Percentiles rank a stretch among this genome's conserved stretches.
Evolutionary conservation across 2,888 invertebrate genomes (phyloP).

Genomic region (Troides aeacus): DNA sequence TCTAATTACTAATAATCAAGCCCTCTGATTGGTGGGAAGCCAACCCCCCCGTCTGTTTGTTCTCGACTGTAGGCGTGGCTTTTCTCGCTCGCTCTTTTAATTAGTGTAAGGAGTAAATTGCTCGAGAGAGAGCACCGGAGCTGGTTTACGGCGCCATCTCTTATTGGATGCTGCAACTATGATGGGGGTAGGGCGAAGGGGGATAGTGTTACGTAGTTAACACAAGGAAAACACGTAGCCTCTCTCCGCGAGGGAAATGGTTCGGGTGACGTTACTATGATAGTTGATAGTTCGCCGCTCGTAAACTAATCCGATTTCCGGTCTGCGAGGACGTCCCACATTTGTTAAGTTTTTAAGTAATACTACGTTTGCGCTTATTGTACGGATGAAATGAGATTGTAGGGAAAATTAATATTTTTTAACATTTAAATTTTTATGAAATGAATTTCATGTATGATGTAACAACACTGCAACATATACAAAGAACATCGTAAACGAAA

Average conservation of each 20-base stretch:
- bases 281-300: slow-evolving; percentile 55
- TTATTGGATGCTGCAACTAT: slow-evolving; percentile 74
- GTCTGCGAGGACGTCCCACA: slow-evolving; percentile 39
- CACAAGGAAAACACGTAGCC: slow-evolving; percentile 76
- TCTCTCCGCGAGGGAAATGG: slow-evolving; percentile 72
- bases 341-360: slow-evolving; percentile 8
- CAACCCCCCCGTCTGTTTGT: slow-evolving; percentile 75
- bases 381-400: not conserved
- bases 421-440: too few relatives aligned
- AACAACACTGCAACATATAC: too few relatives aligned
- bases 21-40: slow-evolving; percentile 64
- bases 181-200: slow-evolving; percentile 55
- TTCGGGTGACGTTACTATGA: slow-evolving; percentile 67
- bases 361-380: not conserved
- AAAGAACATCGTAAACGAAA: not conserved
- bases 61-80: slow-evolving; percentile 72
- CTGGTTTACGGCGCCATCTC: slow-evolving; percentile 75
- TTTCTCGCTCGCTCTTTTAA: slow-evolving; percentile 78
- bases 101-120: slow-evolving; percentile 81
- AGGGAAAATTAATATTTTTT: too few relatives aligned
- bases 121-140: slow-evolving; percentile 68
- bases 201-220: slow-evolving; percentile 75
- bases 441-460: too few relatives aligned
- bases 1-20: slow-evolving; percentile 81
- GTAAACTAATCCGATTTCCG: slow-evolving; percentile 58